Evolutionary conservation across 2,888 invertebrate species (phyloP), one percentile per base, ranked within the genome.

Genomic region (Aphidius colemani): DNA sequence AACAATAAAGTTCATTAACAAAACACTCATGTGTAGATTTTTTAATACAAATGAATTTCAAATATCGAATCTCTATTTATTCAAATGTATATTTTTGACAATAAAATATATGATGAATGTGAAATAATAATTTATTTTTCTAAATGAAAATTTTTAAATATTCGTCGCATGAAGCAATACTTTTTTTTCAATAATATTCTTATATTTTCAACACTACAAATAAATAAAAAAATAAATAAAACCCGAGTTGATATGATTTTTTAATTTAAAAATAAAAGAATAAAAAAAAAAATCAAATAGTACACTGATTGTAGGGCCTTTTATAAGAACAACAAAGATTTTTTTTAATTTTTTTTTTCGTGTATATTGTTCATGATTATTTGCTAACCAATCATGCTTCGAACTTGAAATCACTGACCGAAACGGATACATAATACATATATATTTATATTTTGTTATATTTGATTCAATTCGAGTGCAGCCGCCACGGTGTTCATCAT

Each of bases 1-100:
- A 44, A 64, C 63, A 64, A 64, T 64, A 59, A 64, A 59, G 55
- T 64, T 64, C 63, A 53, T 64, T 64, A 64, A 48, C 53, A 53
- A 64, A 30, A 57, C 55, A 55, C 58, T 53, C 55, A 59, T 59
- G 57, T 39, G 49, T 40, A 11, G 55, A 41, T 43, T 13, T 55
- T 55, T 43, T 18, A 44, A 7, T 18, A 13, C 18, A 13, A n/a
- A 8, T 59, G 48, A 41, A 59, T 40, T 48, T 59, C 41, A 50
- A 48, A 44, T 55, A 59, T 63, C 41, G 63, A 53, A 53, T 63
- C 50, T 44, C 3, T 57, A 41, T 50, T 59, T 53, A 48, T 53
- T 53, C 63, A 61, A 61, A 61, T 49, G 53, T 30, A 18, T 18
- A 30, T 30, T 30, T 30, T 30, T 5, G 30, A 30, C 5, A 30